Conservation (phyloP, 2,113 vertebrate species). For the Ramphastos sulfuratus region DNA sequence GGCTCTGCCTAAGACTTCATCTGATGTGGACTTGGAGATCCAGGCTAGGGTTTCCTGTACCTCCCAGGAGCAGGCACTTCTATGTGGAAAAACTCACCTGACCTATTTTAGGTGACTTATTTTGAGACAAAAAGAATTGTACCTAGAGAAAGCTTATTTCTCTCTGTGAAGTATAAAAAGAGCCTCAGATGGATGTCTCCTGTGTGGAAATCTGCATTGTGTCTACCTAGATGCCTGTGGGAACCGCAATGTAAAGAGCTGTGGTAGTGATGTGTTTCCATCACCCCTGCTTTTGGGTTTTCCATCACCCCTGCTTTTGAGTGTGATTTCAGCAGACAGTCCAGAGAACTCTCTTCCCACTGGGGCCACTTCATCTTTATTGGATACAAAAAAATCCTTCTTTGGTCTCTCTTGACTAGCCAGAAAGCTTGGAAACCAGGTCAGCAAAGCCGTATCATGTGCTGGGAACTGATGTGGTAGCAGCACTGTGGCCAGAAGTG, state of each 20-base stretch:
- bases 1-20: background rate
- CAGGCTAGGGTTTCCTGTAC: background rate
- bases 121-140: conserved; percentile 19
- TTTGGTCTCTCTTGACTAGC: background rate
- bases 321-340: background rate
- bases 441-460: background rate
- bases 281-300: background rate
- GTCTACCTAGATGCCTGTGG: background rate
- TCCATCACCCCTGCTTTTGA: background rate
- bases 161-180: background rate
- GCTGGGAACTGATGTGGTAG: background rate
- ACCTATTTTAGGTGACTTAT: conserved; percentile 10
- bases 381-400: background rate
- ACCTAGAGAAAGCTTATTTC: background rate
- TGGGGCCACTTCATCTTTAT: background rate
- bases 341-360: background rate
- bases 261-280: background rate
- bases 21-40: background rate
- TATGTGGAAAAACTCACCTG: background rate
- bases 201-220: background rate
- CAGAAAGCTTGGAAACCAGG: background rate
- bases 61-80: background rate
- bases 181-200: background rate
- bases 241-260: background rate
- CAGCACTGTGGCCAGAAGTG: rapidly evolving